Conservation (phyloP, 2,888 invertebrate genomes). For the Pristionchus japonicus region DNA sequence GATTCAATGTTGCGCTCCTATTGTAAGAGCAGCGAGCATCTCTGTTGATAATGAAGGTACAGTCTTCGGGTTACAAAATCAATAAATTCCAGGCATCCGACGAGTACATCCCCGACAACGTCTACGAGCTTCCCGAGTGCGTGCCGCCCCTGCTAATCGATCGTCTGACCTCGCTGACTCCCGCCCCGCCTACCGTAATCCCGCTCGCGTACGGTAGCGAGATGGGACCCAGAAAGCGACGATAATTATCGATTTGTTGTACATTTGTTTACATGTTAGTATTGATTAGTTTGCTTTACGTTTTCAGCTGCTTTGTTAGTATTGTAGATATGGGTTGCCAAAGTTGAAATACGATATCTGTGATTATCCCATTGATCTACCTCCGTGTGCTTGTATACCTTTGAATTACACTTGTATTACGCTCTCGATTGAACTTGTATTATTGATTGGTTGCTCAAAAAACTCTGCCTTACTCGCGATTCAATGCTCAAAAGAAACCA, state of each 20-base stretch:
- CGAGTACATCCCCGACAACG: slow-evolving; percentile 49
- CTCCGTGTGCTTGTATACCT: neutral
- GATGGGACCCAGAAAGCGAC: slow-evolving; percentile 19
- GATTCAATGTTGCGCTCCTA: neutral
- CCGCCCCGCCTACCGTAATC: neutral
- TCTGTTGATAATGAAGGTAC: too few relatives aligned
- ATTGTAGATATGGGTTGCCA: slow-evolving; percentile 3
- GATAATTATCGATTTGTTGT: slow-evolving; percentile 28
- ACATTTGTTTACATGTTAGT: neutral
- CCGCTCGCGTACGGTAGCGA: slow-evolving; percentile 11
- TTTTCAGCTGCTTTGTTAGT: neutral
- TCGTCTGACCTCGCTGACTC: neutral
- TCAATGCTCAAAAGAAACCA: neutral
- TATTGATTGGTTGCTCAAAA: neutral
- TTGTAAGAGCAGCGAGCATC: neutral
- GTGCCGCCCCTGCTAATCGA: slow-evolving; percentile 5
- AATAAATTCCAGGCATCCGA: slow-evolving; percentile 38
- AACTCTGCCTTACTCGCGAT: neutral
- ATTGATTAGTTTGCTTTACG: neutral
- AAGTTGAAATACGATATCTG: slow-evolving; percentile 12
- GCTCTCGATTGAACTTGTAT: neutral
- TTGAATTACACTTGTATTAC: neutral
- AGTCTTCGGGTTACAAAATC: too few relatives aligned
- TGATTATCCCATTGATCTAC: slow-evolving; percentile 9
- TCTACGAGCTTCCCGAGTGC: slow-evolving; percentile 51